phyloP scores from a whole-genome alignment of 2,888 invertebrate species.

The Hipparchia semele region DNA sequence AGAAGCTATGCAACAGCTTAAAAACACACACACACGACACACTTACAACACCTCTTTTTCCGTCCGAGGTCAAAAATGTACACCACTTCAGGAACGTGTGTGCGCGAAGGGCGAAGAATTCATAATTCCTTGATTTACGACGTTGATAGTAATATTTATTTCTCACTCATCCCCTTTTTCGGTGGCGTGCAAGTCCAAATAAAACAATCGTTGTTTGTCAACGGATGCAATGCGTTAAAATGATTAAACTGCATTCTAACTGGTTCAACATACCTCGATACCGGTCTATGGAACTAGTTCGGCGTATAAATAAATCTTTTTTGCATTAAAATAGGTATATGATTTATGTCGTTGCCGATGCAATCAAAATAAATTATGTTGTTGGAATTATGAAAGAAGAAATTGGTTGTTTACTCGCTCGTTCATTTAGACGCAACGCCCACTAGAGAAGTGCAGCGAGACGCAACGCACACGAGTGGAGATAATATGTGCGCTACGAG shows the following conservation, averaged over 20 bases:
- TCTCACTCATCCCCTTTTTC: constrained; percentile 25
- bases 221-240: constrained; percentile 17
- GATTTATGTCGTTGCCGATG: constrained; percentile 18
- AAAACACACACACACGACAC: too few relatives aligned
- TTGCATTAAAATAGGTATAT: constrained; percentile 25
- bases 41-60: too few relatives aligned
- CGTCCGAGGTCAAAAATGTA: too few relatives aligned
- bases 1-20: too few relatives aligned
- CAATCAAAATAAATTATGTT: constrained; percentile 20
- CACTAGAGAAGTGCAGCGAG: too few relatives aligned
- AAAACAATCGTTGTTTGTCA: constrained; percentile 7
- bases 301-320: constrained; percentile 22
- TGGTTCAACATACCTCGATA: constrained; percentile 8
- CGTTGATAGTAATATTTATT: constrained; percentile 27
- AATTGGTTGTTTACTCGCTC: constrained; percentile 10
- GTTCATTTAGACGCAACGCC: not conserved
- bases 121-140: constrained; percentile 16
- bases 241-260: constrained; percentile 25
- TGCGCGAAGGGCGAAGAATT: not conserved
- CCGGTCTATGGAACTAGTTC: constrained; percentile 17
- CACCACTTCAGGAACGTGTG: too few relatives aligned
- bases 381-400: constrained; percentile 11
- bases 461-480: too few relatives aligned
- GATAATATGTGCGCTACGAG: too few relatives aligned
- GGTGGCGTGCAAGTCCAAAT: not conserved